A percentile compares a stretch with the other conserved stretches of the same genome.
These are phyloP conservation scores for Biston stratarius DNA, from an alignment of 2,888 invertebrate species.

Conservation along the genomic window DNA sequence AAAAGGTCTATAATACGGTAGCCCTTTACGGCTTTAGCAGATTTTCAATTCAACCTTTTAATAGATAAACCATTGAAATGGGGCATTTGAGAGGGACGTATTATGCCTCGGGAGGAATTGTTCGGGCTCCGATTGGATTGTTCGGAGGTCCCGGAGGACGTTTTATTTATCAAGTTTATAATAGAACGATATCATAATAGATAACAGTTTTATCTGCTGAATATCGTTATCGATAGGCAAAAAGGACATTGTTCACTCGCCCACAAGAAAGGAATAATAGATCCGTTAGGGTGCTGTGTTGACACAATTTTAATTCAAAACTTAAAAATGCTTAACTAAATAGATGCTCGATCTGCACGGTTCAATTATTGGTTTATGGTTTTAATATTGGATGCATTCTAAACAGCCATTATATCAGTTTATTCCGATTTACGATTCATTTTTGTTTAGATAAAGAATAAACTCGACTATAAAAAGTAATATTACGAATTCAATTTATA, in stretches of 20 bases:
- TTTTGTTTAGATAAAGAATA: too few relatives aligned
- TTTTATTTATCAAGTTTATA: slow-evolving; percentile 16
- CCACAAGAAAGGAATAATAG: too few relatives aligned
- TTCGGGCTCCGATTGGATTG: slow-evolving; percentile 22
- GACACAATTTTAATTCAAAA: too few relatives aligned
- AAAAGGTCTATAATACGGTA: slow-evolving; percentile 22
- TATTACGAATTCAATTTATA: too few relatives aligned
- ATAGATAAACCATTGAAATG: slow-evolving; percentile 37
- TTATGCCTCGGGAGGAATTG: slow-evolving; percentile 23
- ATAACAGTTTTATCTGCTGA: neutral
- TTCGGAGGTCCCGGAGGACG: slow-evolving; percentile 14
- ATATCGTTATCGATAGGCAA: neutral
- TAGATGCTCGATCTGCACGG: too few relatives aligned
- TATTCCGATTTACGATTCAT: neutral
- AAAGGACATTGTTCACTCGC: too few relatives aligned
- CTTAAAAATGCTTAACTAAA: too few relatives aligned
- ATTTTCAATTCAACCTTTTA: slow-evolving; percentile 40
- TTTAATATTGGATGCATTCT: too few relatives aligned
- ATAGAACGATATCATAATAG: neutral
- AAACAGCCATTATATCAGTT: neutral
- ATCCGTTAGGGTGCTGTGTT: too few relatives aligned
- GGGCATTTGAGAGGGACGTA: slow-evolving; percentile 34
- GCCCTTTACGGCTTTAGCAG: slow-evolving; percentile 37
- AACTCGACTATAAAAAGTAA: too few relatives aligned
- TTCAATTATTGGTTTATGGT: too few relatives aligned